Evolutionary conservation across 2,888 invertebrate genomes (phyloP).

Genomic region (Carcina quercana): DNA sequence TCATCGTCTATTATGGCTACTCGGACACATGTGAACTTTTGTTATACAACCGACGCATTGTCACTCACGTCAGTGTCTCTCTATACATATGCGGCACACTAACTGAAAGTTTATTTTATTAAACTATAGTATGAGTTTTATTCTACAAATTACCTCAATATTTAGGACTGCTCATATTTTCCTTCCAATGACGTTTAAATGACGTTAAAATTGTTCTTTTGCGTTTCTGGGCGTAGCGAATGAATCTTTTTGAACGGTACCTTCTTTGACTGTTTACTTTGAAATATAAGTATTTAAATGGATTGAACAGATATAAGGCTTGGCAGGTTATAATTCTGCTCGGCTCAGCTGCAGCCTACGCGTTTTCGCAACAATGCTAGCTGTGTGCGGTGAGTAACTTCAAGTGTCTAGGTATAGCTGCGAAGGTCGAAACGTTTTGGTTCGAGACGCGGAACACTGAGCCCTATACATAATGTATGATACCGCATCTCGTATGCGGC

Average conservation of each 20-base stretch:
- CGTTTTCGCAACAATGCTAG: conserved; percentile 17
- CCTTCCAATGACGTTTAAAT: too few species aligned
- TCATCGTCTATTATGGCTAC: too few species aligned
- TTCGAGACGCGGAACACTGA: conserved; percentile 42
- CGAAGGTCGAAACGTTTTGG: conserved; percentile 35
- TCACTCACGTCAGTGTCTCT: conserved; percentile 2
- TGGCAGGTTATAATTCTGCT: conserved; percentile 5
- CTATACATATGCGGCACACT: not conserved
- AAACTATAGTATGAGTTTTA: too few species aligned
- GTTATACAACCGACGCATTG: conserved; percentile 9
- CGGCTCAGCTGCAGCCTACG: conserved; percentile 15
- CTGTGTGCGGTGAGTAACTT: conserved; percentile 5
- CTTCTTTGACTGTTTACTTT: too few species aligned
- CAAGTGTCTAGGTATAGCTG: conserved; percentile 13
- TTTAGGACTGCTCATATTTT: too few species aligned
- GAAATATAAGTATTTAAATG: too few species aligned
- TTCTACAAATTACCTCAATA: too few species aligned
- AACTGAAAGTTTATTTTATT: too few species aligned
- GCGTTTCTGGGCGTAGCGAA: too few species aligned
- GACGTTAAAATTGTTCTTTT: too few species aligned
- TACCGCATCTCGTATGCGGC: conserved; percentile 61
- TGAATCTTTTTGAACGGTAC: too few species aligned
- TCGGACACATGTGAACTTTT: conserved; percentile 14
- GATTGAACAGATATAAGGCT: too few species aligned
- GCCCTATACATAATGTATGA: conserved; percentile 57